Percentiles rank a stretch among this genome's conserved stretches.
These are phyloP conservation scores for Cordylochernes scorpioides DNA, from an alignment of 2,888 invertebrate genomes.

Conservation along the genomic window DNA sequence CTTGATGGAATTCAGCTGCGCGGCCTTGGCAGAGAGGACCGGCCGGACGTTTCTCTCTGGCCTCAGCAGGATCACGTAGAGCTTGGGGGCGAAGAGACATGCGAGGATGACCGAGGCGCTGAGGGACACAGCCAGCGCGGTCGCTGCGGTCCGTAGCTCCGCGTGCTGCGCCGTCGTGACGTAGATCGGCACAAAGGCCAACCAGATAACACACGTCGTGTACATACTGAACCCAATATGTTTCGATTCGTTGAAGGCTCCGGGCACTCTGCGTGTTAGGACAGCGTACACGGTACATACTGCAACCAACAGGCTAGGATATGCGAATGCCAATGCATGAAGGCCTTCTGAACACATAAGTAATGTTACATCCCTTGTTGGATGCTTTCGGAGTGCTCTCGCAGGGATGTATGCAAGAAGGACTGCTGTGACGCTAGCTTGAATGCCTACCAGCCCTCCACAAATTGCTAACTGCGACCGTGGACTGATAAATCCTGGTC, in stretches of 20 bases:
- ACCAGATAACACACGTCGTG: too few relatives aligned
- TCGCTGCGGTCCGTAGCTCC: slow-evolving; percentile 65
- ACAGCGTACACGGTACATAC: slow-evolving; percentile 29
- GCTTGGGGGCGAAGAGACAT: slow-evolving; percentile 76
- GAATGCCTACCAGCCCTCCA: slow-evolving; percentile 20
- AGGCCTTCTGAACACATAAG: too few relatives aligned
- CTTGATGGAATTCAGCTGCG: too few relatives aligned
- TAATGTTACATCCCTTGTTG: slow-evolving; percentile 50
- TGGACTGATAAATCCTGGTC: slow-evolving; percentile 26
- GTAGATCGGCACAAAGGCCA: too few relatives aligned
- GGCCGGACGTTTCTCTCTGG: slow-evolving; percentile 71
- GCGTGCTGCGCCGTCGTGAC: slow-evolving; percentile 27
- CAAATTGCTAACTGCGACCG: slow-evolving; percentile 25
- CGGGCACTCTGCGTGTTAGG: slow-evolving; percentile 24
- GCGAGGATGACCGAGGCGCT: slow-evolving; percentile 76
- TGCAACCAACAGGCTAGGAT: slow-evolving; percentile 64
- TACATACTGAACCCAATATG: too few relatives aligned
- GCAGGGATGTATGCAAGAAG: slow-evolving; percentile 82
- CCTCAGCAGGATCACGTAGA: slow-evolving; percentile 61
- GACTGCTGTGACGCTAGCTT: slow-evolving; percentile 45
- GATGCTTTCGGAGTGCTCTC: slow-evolving; percentile 62
- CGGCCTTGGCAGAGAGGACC: slow-evolving; percentile 14
- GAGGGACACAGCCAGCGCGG: slow-evolving; percentile 79
- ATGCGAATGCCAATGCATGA: slow-evolving; percentile 40
- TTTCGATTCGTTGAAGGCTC: slow-evolving; percentile 26